Conservation (phyloP, 2,888 invertebrate species). For the Gastrophysa polygoni region DNA sequence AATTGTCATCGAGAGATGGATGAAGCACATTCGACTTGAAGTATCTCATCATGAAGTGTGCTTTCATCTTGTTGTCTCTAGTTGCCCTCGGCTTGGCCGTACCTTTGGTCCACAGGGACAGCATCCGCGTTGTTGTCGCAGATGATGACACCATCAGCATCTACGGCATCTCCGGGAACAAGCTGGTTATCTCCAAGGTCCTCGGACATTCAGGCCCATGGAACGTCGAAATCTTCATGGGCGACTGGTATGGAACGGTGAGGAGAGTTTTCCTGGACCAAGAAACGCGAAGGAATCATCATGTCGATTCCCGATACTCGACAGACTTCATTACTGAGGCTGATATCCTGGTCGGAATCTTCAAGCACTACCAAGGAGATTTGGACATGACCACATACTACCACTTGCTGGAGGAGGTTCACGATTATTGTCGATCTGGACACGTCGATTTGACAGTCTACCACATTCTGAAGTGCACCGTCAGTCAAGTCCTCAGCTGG, state of each 20-base stretch:
- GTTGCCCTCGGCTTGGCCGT: constrained; percentile 28
- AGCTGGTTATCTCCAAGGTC: constrained; percentile 33
- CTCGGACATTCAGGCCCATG: constrained; percentile 32
- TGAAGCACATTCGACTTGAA: neutral
- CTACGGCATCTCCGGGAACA: constrained; percentile 29
- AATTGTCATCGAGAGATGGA: neutral
- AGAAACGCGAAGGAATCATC: neutral
- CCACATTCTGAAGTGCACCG: constrained; percentile 22
- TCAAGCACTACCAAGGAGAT: constrained; percentile 37
- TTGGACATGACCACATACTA: constrained; percentile 34
- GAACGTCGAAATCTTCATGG: constrained; percentile 35
- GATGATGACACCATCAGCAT: constrained; percentile 41
- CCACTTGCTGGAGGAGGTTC: constrained; percentile 35
- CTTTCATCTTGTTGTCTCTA: constrained; percentile 30
- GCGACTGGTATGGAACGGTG: constrained; percentile 32
- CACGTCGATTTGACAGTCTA: constrained; percentile 32
- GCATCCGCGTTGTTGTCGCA: constrained; percentile 34
- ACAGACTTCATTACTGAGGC: constrained; percentile 14
- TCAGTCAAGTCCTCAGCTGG: neutral
- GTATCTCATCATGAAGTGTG: constrained; percentile 32
- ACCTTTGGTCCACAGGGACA: constrained; percentile 16
- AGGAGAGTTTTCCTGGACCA: constrained; percentile 39
- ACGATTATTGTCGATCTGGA: constrained; percentile 34
- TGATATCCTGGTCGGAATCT: constrained; percentile 33
- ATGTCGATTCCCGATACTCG: neutral